Conservation (phyloP, 1,140 invertebrate species). For the Aphis gossypii region DNA sequence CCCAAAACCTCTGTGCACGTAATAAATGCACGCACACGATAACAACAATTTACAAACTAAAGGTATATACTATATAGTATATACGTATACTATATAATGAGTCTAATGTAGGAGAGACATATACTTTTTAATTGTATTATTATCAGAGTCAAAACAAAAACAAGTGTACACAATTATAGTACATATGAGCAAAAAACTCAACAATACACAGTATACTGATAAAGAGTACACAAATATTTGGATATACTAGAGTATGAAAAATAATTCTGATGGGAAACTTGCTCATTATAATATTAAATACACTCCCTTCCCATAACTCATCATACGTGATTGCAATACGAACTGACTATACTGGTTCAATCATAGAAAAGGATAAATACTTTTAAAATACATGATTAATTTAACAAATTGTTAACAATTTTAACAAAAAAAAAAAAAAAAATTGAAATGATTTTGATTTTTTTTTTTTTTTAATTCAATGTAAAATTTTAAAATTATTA, state of each 20-base stretch:
- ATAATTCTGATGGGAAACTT: neutral
- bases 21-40: neutral
- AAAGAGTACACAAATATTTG: neutral
- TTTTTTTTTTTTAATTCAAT: too few relatives aligned
- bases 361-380: too few relatives aligned
- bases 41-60: neutral
- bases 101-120: neutral
- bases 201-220: neutral
- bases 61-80: neutral
- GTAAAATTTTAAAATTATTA: too few relatives aligned
- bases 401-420: too few relatives aligned
- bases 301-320: neutral
- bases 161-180: neutral
- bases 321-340: neutral
- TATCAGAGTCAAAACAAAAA: neutral
- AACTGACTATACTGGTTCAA: neutral
- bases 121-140: neutral
- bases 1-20: conserved; percentile 19
- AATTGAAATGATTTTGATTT: too few relatives aligned
- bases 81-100: neutral
- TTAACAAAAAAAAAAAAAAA: too few relatives aligned
- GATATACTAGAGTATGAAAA: neutral
- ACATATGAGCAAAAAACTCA: neutral
- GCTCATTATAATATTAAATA: neutral
- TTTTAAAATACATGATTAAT: neutral